Percentiles rank a stretch among this genome's conserved stretches.
Evolutionary conservation across 2,113 vertebrate genomes (phyloP).

Genomic region (Melanotaenia duboulayi): DNA sequence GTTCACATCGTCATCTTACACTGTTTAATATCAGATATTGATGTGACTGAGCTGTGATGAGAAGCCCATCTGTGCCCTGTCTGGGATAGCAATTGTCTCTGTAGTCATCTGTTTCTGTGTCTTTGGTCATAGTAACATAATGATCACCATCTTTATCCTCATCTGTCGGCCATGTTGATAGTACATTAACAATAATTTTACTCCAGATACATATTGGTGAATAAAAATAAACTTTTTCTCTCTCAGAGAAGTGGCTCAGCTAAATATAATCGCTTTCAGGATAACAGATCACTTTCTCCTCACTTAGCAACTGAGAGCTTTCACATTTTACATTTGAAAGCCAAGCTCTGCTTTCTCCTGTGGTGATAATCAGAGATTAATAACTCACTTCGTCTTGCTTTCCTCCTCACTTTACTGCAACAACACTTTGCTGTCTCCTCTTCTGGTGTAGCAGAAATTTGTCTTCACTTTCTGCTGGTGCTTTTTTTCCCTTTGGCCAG

Average conservation of each 20-base stretch:
- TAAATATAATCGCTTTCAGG: slow-evolving; percentile 41
- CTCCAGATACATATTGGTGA: slow-evolving; percentile 31
- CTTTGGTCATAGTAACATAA: slow-evolving; percentile 31
- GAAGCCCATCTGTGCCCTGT: slow-evolving; percentile 30
- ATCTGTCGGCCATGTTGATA: slow-evolving; percentile 54
- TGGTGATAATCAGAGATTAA: slow-evolving; percentile 37
- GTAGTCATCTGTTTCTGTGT: slow-evolving; percentile 44
- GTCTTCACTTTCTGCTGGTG: background rate
- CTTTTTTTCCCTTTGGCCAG: slow-evolving; percentile 42
- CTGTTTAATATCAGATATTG: slow-evolving; percentile 19
- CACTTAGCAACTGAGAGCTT: slow-evolving; percentile 37
- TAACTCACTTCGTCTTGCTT: slow-evolving; percentile 23
- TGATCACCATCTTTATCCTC: slow-evolving; percentile 48
- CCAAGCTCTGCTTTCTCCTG: slow-evolving; percentile 9
- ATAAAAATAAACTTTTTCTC: slow-evolving; percentile 29
- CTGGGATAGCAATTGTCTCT: slow-evolving; percentile 18
- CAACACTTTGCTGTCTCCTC: slow-evolving; percentile 27
- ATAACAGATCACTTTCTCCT: slow-evolving; percentile 42
- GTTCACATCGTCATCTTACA: slow-evolving; percentile 4
- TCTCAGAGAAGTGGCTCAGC: slow-evolving; percentile 46
- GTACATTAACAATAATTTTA: slow-evolving; percentile 35
- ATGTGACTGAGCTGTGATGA: slow-evolving; percentile 2
- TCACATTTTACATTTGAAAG: slow-evolving; percentile 36
- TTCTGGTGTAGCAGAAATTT: slow-evolving; percentile 23
- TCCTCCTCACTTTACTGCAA: slow-evolving; percentile 18